Evolutionary conservation across 2,888 invertebrate species (phyloP).

Genomic region (Tiphia femorata): DNA sequence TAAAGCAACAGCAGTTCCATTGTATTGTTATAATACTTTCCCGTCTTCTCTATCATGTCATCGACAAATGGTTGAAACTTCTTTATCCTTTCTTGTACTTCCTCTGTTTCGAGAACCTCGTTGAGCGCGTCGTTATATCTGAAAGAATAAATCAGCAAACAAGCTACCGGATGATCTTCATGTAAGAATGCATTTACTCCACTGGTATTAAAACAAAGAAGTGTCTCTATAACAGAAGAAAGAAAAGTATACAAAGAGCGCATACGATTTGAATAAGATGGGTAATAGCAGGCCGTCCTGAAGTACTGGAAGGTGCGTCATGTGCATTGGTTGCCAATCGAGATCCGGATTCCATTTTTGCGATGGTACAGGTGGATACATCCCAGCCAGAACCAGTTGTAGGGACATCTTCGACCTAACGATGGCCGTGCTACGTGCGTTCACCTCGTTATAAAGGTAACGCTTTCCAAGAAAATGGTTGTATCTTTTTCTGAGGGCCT

Average conservation of each 20-base stretch:
- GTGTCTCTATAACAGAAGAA: no score
- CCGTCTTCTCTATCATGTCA: constrained; percentile 23
- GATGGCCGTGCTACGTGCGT: constrained; percentile 33
- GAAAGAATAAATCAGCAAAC: background rate
- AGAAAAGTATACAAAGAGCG: no score
- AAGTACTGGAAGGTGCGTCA: background rate
- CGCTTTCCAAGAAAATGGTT: constrained; percentile 25
- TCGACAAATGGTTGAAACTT: constrained; percentile 33
- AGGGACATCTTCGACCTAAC: constrained; percentile 40
- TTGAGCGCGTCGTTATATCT: background rate
- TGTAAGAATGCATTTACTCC: no score
- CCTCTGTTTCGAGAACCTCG: constrained; percentile 11
- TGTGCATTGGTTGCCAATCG: constrained; percentile 41
- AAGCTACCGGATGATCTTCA: no score
- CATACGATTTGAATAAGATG: background rate
- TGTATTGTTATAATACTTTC: constrained; percentile 9
- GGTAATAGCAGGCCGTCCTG: constrained; percentile 44
- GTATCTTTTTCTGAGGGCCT: constrained; percentile 20
- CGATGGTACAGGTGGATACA: constrained; percentile 32
- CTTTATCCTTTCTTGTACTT: constrained; percentile 20
- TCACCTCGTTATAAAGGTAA: constrained; percentile 25
- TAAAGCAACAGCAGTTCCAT: constrained; percentile 26
- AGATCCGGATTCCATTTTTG: constrained; percentile 36
- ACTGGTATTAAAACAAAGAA: no score
- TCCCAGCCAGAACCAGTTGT: constrained; percentile 32